Evolutionary conservation across 2,888 invertebrate genomes (phyloP), one percentile per base, ranked within the genome.

Genomic region (Chloroclysta siterata): DNA sequence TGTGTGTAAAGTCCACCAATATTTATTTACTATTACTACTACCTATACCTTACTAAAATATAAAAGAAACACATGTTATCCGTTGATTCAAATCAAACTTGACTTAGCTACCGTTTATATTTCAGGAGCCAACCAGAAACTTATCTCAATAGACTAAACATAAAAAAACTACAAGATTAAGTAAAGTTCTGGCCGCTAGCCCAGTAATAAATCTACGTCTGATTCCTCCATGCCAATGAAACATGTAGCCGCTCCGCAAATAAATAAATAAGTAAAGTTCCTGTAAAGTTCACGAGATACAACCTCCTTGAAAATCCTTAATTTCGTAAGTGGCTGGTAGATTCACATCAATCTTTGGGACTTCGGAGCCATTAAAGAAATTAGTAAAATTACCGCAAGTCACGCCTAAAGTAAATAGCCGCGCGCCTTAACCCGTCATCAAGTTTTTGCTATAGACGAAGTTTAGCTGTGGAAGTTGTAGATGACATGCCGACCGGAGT

Each of bases 341-440:
- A 60, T 65, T 51, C 50, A 22, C 60, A 61, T 60, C 60, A 52
- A 64, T 53, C 59, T 48, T 48, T 50, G 41, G 14, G 56, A 54
- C 60, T 58, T 59, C 22, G 42, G 46, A 44, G 28, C 61, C 67
- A 67, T 67, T 67, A 58, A 59, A 61, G 42, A 67, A 67, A 60
- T 67, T 61, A 63, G 61, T 36, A 41, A 59, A 67, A 64, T 67
- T 64, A 64, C 67, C 64, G 53, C 64, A 51, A 64, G 61, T 64
- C 58, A 67, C 48, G 53, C 47, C 53, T 33, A 28, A 48, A 48
- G 52, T 56, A 57, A 57, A 53, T 42, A 61, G 13, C 52, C 11
- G n/a, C 53, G 47, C 47, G 36, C 36, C 36, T 39, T 42, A 42
- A 39, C 54, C 50, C 55, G 55, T 48, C 10, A 15, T 36, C 5